Evolutionary conservation across 2,888 invertebrate species (phyloP).

Genomic region (Habrosyne pyritoides): DNA sequence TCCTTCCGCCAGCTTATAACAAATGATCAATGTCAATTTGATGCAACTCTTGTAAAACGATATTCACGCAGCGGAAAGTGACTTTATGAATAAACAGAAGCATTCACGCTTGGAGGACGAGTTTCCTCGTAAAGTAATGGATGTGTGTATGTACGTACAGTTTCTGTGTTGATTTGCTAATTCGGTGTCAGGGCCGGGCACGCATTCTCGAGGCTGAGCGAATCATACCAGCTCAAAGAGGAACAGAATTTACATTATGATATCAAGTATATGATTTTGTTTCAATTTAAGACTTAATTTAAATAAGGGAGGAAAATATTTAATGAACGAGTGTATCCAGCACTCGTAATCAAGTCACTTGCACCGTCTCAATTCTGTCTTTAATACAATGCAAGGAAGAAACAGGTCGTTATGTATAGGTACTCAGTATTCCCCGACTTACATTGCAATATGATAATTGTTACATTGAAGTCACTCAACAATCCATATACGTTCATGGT

Average conservation of each 20-base stretch:
- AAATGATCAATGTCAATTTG: constrained; percentile 36
- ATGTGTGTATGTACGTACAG: background rate
- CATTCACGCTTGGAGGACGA: constrained; percentile 7
- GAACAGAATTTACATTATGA: background rate
- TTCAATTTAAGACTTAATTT: no score
- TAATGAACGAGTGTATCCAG: no score
- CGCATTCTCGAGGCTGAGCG: background rate
- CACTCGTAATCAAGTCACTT: no score
- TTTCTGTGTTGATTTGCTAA: constrained; percentile 6
- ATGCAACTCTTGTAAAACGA: constrained; percentile 26
- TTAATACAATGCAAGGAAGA: no score
- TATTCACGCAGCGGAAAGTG: constrained; percentile 9
- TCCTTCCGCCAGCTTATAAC: constrained; percentile 21
- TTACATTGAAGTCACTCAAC: constrained; percentile 2
- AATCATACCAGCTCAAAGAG: background rate
- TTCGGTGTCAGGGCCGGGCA: constrained; percentile 13
- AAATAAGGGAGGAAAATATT: no score
- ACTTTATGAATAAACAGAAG: constrained; percentile 7
- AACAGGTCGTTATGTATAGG: constrained; percentile 1
- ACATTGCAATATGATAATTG: background rate
- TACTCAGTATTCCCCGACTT: background rate
- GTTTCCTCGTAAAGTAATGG: constrained; percentile 5
- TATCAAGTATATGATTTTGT: background rate
- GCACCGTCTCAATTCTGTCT: no score
- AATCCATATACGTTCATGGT: background rate